Base-by-base conservation (phyloP, 2,888 invertebrate genomes). In the Eristalis intricaria region DNA sequence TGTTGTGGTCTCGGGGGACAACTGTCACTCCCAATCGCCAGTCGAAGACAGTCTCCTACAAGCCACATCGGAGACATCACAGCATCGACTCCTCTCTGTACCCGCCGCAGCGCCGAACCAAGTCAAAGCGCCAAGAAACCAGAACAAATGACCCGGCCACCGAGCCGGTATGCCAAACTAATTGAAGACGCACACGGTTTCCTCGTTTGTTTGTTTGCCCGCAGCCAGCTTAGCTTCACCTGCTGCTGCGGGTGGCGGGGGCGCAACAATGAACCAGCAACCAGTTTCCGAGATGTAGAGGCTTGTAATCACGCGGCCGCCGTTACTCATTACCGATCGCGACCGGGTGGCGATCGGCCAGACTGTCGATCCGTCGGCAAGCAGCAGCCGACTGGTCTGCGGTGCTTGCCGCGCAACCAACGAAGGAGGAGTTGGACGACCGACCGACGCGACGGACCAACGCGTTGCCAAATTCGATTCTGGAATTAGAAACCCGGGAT, bases 181-280 rank as follows among this genome's bases (percentile, higher is more conserved):
- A 86, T 86, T 78, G 82, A 82, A 86, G 82, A 82, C 82, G 74
- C 73, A 81, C 75, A 68, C 43, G 40, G 65, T 81, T 71, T 76
- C 56, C 71, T 76, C 61, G 58, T 70, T 75, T 74, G 35, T 64
- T 58, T 64, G 50, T 50, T 50, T 19, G 19, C 50, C 50, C 50
- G 19, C n/a, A 50, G 50, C 50, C 19, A n/a, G 19, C 19, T n/a
- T 19, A n/a, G 19, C 50, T 5, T 19, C 50, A 19, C 50, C 50
- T 50, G 43, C 43, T n/a, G 50, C 50, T 8, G 50, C 50, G 8
- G 50, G 50, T 50, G 43, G 50, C 19, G 50, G 50, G 8, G 50
- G 8, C 8, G n/a, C 43, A n/a, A 50, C 50, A 19, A 19, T 19
- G 50, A 19, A n/a, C n/a, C 8, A 19, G 50, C 19, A 50, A 50